Percentiles rank a stretch among this genome's conserved stretches.
These are phyloP conservation scores for Harpalus rufipes DNA, from an alignment of 2,888 invertebrate species.

Conservation along the genomic window DNA sequence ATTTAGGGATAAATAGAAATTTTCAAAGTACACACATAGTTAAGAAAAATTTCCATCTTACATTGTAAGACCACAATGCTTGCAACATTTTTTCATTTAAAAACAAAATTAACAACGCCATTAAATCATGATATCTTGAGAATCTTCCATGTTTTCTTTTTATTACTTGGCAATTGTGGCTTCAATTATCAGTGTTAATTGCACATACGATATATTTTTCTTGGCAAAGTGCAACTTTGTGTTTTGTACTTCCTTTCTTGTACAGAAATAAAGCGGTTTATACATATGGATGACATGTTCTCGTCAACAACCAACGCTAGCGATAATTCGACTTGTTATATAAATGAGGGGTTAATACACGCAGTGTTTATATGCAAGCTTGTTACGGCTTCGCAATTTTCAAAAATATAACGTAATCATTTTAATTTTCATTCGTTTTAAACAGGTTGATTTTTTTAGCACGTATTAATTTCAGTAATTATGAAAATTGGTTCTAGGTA, in stretches of 20 bases:
- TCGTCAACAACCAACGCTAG: not conserved
- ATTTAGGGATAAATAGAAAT: no score
- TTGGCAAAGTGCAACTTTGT: conserved; percentile 13
- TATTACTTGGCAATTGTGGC: not conserved
- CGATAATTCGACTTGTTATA: conserved; percentile 14
- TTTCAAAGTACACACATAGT: no score
- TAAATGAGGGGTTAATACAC: not conserved
- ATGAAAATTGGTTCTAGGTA: no score
- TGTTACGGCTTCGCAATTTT: not conserved
- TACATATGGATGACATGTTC: conserved; percentile 32
- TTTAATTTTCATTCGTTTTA: no score
- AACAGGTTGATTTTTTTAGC: no score
- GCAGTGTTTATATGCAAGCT: not conserved
- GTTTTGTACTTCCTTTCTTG: conserved; percentile 32
- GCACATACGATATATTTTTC: conserved; percentile 19
- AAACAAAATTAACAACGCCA: not conserved
- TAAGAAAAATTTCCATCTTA: no score
- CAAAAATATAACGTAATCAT: no score
- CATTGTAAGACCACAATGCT: not conserved
- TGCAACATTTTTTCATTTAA: not conserved
- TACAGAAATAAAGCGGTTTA: conserved; percentile 37
- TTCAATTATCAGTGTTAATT: conserved; percentile 27
- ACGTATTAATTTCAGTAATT: no score
- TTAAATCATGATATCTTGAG: not conserved
- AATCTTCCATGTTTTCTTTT: not conserved